These are phyloP conservation scores for Crotalus tigris DNA, from an alignment of 2,113 vertebrate species.

Conservation along the genomic window DNA sequence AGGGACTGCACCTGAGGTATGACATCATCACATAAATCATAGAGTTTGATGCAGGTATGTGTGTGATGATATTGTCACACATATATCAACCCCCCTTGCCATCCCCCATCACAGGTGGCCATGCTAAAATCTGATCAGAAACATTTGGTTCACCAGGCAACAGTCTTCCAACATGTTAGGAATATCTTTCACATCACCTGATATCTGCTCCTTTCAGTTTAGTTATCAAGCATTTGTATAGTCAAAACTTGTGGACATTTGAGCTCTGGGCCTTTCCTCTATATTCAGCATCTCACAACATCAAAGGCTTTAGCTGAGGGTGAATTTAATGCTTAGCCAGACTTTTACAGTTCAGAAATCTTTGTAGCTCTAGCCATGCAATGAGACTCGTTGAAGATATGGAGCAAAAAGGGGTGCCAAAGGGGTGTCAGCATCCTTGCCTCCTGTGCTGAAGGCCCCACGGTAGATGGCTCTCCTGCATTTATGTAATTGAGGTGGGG, in stretches of 20 bases:
- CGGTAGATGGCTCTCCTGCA: not conserved
- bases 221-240: too few relatives aligned
- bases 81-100: not conserved
- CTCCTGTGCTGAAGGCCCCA: not conserved
- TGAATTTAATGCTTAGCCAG: not conserved
- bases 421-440: not conserved
- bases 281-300: not conserved
- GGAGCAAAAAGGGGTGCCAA: not conserved
- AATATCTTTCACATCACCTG: not conserved
- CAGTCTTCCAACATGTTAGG: not conserved
- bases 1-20: not conserved
- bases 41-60: not conserved
- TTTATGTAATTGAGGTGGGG: not conserved
- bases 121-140: not conserved
- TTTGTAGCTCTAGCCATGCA: not conserved
- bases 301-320: not conserved
- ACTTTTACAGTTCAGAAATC: not conserved
- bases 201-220: not conserved
- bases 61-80: not conserved
- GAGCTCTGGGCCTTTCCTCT: not conserved
- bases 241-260: not conserved
- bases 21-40: not conserved
- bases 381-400: not conserved
- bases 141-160: not conserved
- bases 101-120: not conserved